Conservation (phyloP, 2,888 invertebrate genomes). For the Sinelater perroti region DNA sequence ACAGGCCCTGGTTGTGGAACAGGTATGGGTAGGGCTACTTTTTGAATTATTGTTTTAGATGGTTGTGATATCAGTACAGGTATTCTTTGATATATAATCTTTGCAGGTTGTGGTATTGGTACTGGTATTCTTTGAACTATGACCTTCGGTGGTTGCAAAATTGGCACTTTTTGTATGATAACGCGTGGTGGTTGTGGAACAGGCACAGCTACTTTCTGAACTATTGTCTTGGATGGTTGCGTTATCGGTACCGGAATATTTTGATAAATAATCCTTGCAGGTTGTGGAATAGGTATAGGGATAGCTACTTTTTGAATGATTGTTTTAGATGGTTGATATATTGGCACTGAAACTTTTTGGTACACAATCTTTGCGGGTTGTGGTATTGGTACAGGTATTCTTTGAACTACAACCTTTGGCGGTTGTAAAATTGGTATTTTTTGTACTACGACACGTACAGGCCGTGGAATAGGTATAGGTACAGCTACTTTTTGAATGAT, state of each 20-base stretch:
- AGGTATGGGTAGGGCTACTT: conserved; percentile 10
- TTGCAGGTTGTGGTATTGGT: conserved; percentile 6
- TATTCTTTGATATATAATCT: conserved; percentile 21
- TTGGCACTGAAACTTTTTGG: not conserved
- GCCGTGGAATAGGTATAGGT: too few relatives aligned
- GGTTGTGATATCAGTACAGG: conserved; percentile 2
- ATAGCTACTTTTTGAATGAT: conserved; percentile 17
- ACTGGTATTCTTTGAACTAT: conserved; percentile 12
- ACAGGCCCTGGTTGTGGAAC: not conserved
- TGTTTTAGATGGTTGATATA: conserved; percentile 14
- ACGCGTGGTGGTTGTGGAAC: conserved; percentile 2
- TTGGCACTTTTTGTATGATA: conserved; percentile 4
- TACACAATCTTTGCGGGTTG: not conserved
- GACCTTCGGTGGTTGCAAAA: conserved; percentile 1
- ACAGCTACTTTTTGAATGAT: not conserved
- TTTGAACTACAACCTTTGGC: conserved; percentile 18
- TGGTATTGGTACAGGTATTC: conserved; percentile 2
- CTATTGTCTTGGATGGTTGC: not conserved
- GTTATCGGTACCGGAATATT: conserved; percentile 5
- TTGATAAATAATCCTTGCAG: not conserved
- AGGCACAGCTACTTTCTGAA: not conserved
- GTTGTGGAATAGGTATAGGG: conserved; percentile 1
- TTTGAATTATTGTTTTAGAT: not conserved
- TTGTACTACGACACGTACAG: conserved; percentile 7
- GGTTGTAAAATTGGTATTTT: conserved; percentile 11